These are phyloP conservation scores for Drosophila jambulina DNA, from an alignment of 1,140 invertebrate species.

Conservation along the genomic window DNA sequence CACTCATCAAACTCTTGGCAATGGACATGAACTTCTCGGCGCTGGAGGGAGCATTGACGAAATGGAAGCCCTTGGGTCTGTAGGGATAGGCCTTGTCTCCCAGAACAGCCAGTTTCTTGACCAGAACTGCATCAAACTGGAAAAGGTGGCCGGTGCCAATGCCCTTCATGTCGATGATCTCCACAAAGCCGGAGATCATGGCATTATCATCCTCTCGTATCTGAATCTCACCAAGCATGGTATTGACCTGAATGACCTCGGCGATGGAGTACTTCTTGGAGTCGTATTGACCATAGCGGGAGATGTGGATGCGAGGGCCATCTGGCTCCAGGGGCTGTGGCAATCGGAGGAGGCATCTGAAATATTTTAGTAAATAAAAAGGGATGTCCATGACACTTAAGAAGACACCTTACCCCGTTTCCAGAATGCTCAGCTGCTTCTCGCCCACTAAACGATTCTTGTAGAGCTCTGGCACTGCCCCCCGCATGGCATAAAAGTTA, in stretches of 20 bases:
- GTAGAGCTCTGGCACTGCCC: slow-evolving; percentile 87
- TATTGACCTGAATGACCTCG: slow-evolving; percentile 84
- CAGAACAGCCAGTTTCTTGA: slow-evolving; percentile 86
- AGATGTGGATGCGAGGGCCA: slow-evolving; percentile 86
- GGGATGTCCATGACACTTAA: neutral
- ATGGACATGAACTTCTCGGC: slow-evolving; percentile 86
- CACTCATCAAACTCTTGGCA: slow-evolving; percentile 86
- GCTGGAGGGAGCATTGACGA: slow-evolving; percentile 86
- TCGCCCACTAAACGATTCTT: slow-evolving; percentile 79
- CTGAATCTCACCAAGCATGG: slow-evolving; percentile 85
- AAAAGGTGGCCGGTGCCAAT: slow-evolving; percentile 85
- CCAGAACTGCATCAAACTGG: slow-evolving; percentile 85
- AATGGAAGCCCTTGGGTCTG: slow-evolving; percentile 86
- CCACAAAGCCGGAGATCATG: slow-evolving; percentile 85
- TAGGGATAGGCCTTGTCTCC: slow-evolving; percentile 86
- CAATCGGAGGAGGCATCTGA: slow-evolving; percentile 74
- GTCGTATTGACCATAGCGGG: slow-evolving; percentile 85
- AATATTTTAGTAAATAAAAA: neutral
- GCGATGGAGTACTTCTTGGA: slow-evolving; percentile 84
- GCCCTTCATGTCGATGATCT: slow-evolving; percentile 86
- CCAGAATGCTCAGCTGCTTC: slow-evolving; percentile 70
- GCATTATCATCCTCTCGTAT: slow-evolving; percentile 85
- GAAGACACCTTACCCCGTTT: slow-evolving; percentile 58
- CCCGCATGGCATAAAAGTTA: slow-evolving; percentile 88
- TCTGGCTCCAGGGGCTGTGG: slow-evolving; percentile 81